These are phyloP conservation scores for Mungos mungo DNA, from an alignment of 2,113 vertebrate species.

Conservation along the genomic window DNA sequence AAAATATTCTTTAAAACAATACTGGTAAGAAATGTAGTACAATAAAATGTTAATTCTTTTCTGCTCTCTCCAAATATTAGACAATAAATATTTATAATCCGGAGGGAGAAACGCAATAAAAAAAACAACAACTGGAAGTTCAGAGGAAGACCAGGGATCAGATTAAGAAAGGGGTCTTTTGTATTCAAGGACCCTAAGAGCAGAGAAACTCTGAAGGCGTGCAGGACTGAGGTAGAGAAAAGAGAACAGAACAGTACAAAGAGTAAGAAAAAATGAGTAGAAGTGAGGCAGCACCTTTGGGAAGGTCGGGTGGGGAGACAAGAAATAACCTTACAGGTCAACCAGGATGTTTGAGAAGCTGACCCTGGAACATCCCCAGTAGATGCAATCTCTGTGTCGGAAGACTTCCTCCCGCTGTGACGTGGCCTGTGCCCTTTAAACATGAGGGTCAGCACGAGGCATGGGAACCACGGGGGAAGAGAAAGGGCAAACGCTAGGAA, in stretches of 20 bases:
- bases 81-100: background rate
- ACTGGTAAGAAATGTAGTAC: background rate
- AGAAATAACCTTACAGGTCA: background rate
- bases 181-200: background rate
- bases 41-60: background rate
- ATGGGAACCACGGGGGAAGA: background rate
- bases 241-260: background rate
- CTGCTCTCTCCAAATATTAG: background rate
- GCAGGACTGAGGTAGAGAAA: background rate
- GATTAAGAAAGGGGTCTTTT: background rate
- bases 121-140: background rate
- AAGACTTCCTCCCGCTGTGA: background rate
- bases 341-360: background rate
- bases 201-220: background rate
- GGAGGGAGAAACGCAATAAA: background rate
- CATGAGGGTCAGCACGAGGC: background rate
- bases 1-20: constrained; percentile 26
- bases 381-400: background rate
- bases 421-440: background rate
- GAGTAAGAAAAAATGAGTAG: background rate
- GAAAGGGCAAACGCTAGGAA: background rate
- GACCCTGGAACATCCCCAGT: background rate
- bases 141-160: background rate
- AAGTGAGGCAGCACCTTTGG: background rate
- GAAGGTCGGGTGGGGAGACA: background rate